Evolutionary conservation across 2,797 vertebrate species (phyloP).

Genomic region (Falco novaeseelandiae): DNA sequence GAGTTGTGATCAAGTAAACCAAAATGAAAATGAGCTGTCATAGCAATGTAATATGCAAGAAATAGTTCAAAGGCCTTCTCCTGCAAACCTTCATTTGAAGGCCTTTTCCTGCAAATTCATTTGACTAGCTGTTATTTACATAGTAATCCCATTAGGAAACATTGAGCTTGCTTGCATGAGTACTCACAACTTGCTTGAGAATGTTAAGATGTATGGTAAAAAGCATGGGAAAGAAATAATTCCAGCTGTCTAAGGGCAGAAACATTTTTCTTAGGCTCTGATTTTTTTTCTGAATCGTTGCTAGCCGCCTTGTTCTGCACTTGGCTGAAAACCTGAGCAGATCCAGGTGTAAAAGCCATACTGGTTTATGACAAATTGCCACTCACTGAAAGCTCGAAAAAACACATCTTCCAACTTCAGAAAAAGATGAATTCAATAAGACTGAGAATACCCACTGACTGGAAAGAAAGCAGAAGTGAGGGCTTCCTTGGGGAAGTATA

Average conservation of each 20-base stretch:
- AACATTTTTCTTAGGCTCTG: neutral
- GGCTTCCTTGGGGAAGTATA: neutral
- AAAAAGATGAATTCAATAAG: neutral
- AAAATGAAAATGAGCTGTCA: neutral
- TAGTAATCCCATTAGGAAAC: neutral
- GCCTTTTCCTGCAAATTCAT: neutral
- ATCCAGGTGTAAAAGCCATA: neutral
- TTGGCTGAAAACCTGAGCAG: neutral
- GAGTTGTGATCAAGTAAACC: neutral
- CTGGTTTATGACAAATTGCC: neutral
- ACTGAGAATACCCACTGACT: neutral
- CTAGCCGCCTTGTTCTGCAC: neutral
- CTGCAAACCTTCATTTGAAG: neutral
- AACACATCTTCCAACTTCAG: neutral
- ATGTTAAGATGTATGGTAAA: neutral
- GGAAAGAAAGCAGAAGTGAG: neutral
- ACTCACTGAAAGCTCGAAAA: neutral
- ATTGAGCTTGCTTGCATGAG: neutral
- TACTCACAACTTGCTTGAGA: neutral
- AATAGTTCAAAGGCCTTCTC: neutral
- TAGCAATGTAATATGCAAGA: neutral
- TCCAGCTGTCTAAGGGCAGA: neutral
- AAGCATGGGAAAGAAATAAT: neutral
- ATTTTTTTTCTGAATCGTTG: neutral
- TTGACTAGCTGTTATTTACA: neutral